These are phyloP conservation scores for Monochamus alternatus DNA, from an alignment of 2,888 invertebrate species.

Conservation along the genomic window DNA sequence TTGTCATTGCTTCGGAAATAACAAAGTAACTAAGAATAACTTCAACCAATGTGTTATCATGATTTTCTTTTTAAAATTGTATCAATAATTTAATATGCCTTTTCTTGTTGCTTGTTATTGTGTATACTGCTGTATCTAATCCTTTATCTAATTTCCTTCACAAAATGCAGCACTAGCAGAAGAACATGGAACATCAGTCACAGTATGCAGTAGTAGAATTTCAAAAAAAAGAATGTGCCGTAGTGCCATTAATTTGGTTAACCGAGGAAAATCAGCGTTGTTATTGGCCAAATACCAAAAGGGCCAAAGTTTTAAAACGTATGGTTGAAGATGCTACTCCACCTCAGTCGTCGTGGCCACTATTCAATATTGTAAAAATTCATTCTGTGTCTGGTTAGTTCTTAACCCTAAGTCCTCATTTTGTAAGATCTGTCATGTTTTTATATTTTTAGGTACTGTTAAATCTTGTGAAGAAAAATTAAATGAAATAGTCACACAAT, in stretches of 20 bases:
- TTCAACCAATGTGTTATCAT: no score
- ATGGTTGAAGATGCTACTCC: not conserved
- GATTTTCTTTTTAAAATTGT: not conserved
- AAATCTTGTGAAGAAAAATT: not conserved
- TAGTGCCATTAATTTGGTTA: not conserved
- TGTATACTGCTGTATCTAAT: not conserved
- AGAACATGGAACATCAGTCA: not conserved
- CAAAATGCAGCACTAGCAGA: not conserved
- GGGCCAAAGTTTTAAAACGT: not conserved
- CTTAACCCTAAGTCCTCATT: not conserved
- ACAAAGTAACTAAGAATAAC: not conserved
- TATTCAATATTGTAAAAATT: not conserved
- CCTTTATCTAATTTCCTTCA: not conserved
- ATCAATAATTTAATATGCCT: not conserved
- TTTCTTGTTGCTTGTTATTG: not conserved
- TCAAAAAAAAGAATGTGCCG: not conserved
- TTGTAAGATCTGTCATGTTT: not conserved
- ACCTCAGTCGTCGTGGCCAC: not conserved
- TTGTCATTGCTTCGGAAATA: not conserved
- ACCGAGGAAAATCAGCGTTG: not conserved
- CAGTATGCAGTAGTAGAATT: constrained; percentile 1
- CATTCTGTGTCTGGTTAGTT: not conserved
- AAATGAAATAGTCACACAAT: not conserved
- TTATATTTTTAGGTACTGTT: not conserved
- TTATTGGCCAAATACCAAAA: not conserved